phyloP scores from a whole-genome alignment of 2,113 vertebrate species.

The Neogale vison region DNA sequence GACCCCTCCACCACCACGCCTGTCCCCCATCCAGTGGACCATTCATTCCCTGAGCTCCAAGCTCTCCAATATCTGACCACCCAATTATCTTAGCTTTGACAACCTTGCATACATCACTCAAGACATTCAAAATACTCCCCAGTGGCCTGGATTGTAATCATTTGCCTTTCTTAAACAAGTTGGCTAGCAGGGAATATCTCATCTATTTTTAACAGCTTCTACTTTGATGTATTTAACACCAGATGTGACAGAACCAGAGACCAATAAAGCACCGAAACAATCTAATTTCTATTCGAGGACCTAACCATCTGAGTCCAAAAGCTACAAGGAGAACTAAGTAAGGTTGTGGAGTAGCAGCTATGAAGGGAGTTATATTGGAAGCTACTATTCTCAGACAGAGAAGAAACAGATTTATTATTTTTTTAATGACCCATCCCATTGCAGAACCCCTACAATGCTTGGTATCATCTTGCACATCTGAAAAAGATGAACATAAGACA shows the following conservation, averaged over 20 bases:
- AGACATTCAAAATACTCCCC: background rate
- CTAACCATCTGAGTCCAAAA: background rate
- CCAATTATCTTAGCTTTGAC: slow-evolving; percentile 12
- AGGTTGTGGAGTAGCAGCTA: background rate
- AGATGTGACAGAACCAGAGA: background rate
- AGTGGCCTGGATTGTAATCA: background rate
- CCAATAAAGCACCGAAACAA: background rate
- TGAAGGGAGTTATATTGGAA: background rate
- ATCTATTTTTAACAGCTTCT: background rate
- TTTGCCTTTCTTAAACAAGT: background rate
- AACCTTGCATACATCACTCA: background rate
- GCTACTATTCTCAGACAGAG: background rate
- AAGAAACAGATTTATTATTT: background rate
- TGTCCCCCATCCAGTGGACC: background rate
- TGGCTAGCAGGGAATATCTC: background rate
- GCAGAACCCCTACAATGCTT: background rate
- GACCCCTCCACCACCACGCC: background rate
- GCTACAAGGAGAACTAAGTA: background rate
- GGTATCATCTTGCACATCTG: background rate
- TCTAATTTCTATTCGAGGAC: background rate
- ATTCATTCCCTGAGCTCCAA: background rate
- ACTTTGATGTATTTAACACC: background rate
- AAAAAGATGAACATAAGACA: background rate
- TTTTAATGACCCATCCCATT: background rate
- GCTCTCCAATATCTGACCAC: background rate